Base-by-base conservation (phyloP, 2,888 invertebrate genomes). In the Aricia artaxerxes region DNA sequence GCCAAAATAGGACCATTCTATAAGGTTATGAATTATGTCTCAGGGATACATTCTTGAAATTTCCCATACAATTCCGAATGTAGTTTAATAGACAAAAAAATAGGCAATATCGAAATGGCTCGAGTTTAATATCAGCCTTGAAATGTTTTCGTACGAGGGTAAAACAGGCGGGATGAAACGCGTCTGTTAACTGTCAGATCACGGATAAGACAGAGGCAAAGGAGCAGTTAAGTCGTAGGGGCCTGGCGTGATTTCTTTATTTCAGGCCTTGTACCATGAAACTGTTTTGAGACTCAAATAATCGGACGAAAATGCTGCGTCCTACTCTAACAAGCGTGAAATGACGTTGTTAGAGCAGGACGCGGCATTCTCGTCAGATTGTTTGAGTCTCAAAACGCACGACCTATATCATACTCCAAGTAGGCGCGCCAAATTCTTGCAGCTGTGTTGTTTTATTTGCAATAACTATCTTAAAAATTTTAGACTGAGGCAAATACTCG, bases 151-250 rank as follows among this genome's bases (percentile, higher is more conserved):
- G 44, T 76, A 57, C 44, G 73, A 73, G 44, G 44, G 73, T 75
- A 57, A 76, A 76, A 76, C 7, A 76, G 76, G 87, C 86, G 73
- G 83, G 87, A 88, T 86, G 89, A 88, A 90, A 91, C 87, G 88
- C 88, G 91, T 91, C 92, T 90, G 88, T 89, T 88, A 84, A 86
- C 87, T 91, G 91, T 92, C 92, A 91, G 93, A 93, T 93, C 88
- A 88, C 83, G 89, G 92, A 92, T 92, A 92, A 91, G 90, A 88
- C 87, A 88, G 92, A 93, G 31, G 24, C 76, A 57, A 75, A 44
- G 24, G 75, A 75, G 49, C 49, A 49, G 44, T 49, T 44, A 75
- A 75, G 75, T 49, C 73, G 49, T 4, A 13, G 69, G 69, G 69
- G 69, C 35, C 13, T 35, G 35, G 69, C 16, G 35, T 38, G 69